Base-by-base conservation (phyloP, 2,113 vertebrate species). In the Brevimyrus niger region DNA sequence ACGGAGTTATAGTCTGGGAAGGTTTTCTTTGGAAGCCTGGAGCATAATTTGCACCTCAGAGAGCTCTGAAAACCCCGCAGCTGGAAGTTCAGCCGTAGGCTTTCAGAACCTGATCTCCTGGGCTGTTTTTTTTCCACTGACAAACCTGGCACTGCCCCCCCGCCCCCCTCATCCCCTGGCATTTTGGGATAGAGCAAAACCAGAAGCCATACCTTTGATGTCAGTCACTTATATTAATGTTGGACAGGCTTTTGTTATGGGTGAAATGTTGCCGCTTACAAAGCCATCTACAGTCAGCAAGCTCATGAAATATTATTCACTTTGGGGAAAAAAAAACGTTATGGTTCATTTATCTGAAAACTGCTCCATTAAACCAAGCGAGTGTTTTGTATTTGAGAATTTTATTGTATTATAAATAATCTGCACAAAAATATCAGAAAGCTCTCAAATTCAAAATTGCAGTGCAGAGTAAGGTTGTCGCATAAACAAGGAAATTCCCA, bases 211-310 rank as follows among this genome's bases (percentile, higher is more conserved):
- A 46, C 46, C n/a, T 47, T 86, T 47, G 83, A 86, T 86, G 83
- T 48, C 85, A 55, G 50, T 87, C 15, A 87, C 85, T 53, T 35
- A 86, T 48, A 38, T 87, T 87, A 87, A 87, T 55, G 46, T 53
- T 51, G 27, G 84, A 48, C 42, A 51, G 13, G 27, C 84, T 86
- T 86, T 87, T 87, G 47, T 87, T 53, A 35, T 31, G 50, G 13
- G 85, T 35, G 23, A 87, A 38, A 55, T 87, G 50, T 27, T 50
- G n/a, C 85, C 11, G 50, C 31, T 87, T 55, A 35, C 31, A 53
- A 35, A n/a, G 31, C 48, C 31, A 47, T 55, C 48, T 23, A 48
- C 27, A 53, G 85, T 31, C 85, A 55, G n/a, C 27, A 21, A 38
- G 11, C 10, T 53, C 31, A 38, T 53, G 48, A 53, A 87, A 87